A percentile compares a stretch with the other conserved stretches of the same genome.
These are phyloP conservation scores for Petrolisthes manimaculis DNA, from an alignment of 2,888 invertebrate genomes.

Conservation along the genomic window DNA sequence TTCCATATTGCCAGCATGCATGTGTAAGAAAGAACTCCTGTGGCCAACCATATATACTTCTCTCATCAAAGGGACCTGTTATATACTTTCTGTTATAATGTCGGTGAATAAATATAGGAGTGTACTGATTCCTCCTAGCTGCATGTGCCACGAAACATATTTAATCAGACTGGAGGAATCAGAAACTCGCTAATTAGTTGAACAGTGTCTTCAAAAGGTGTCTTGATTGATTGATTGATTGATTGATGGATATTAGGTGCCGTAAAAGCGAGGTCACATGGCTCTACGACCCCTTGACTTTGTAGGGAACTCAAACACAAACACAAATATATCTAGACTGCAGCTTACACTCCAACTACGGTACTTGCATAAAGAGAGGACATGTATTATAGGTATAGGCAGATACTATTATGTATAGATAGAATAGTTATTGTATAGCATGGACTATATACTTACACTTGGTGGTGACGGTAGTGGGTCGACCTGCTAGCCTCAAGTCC, in stretches of 20 bases:
- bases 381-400: not conserved
- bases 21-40: too few relatives aligned
- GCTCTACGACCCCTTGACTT: not conserved
- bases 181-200: too few relatives aligned
- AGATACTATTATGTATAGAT: not conserved
- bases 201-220: not conserved
- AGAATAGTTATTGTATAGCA: not conserved
- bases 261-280: too few relatives aligned
- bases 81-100: too few relatives aligned
- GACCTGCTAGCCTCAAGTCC: conserved; percentile 37
- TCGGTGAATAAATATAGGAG: too few relatives aligned
- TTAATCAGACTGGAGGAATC: too few relatives aligned
- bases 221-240: not conserved
- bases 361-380: not conserved
- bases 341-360: not conserved
- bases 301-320: not conserved
- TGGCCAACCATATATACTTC: too few relatives aligned
- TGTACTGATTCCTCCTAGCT: too few relatives aligned
- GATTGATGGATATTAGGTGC: too few relatives aligned
- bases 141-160: too few relatives aligned
- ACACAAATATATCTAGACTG: not conserved
- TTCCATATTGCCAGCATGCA: too few relatives aligned
- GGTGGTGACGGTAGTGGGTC: conserved; percentile 27
- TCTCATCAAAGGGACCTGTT: too few relatives aligned
- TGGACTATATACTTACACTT: conserved; percentile 33